These are phyloP conservation scores for Crocallis elinguaria DNA, from an alignment of 2,888 invertebrate genomes.

Conservation along the genomic window DNA sequence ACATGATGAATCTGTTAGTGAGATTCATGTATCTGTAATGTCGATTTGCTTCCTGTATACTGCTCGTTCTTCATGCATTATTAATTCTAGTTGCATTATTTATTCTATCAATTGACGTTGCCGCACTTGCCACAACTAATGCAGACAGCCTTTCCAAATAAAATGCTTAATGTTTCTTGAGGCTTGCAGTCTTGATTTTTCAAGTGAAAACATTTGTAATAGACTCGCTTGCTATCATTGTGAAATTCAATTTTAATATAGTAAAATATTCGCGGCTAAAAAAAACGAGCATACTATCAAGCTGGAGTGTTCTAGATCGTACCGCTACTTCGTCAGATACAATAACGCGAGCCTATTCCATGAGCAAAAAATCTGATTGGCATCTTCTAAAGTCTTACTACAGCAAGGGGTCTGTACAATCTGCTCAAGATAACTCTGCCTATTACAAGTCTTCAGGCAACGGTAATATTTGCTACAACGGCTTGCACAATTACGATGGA, in stretches of 20 bases:
- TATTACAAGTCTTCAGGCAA: conserved; percentile 23
- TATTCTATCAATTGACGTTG: conserved; percentile 6
- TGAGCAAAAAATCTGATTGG: conserved; percentile 4
- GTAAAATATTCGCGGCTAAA: too few species aligned
- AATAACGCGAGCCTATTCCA: not conserved
- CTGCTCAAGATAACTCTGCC: conserved; percentile 1
- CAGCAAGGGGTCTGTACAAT: not conserved
- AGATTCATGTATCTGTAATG: conserved; percentile 12
- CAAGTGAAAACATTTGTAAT: too few species aligned
- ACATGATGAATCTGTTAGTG: conserved; percentile 24
- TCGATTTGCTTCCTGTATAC: conserved; percentile 27
- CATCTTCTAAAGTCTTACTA: conserved; percentile 3
- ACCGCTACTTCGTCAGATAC: not conserved
- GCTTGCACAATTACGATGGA: conserved; percentile 45
- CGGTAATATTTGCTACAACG: conserved; percentile 42
- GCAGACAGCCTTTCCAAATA: too few species aligned
- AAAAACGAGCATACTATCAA: too few species aligned
- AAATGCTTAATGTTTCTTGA: too few species aligned
- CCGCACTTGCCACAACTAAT: conserved; percentile 5
- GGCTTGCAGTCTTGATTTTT: too few species aligned
- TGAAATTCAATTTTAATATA: too few species aligned
- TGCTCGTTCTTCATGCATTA: conserved; percentile 21
- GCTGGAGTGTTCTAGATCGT: too few species aligned
- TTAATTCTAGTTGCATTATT: conserved; percentile 23
- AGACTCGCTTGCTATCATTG: too few species aligned